Evolutionary conservation across 1,140 invertebrate species (phyloP), one percentile per base, ranked within the genome.

Genomic region (Samia ricini): DNA sequence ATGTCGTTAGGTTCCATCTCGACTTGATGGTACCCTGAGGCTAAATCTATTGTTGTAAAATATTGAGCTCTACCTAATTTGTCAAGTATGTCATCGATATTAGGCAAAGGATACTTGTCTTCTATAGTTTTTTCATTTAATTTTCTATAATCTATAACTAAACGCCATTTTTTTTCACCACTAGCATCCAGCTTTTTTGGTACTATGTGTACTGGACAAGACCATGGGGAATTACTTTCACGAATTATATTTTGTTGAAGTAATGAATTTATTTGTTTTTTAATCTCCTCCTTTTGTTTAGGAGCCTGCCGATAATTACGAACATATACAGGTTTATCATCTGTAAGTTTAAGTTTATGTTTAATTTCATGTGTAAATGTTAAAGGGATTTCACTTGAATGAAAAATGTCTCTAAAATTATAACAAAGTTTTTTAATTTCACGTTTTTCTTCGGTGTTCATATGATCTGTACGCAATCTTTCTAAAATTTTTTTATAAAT

Each of bases 351-450:
- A 1, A 76, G 60, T 57, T 68, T 23, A 24, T 79, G 77, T 60
- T 79, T 79, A 7, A 79, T 51, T 21, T 51, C 29, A 29, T 79
- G 65, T 15, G 75, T 77, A 61, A 79, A 79, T 3, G 72, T 68
- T 48, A 78, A 26, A 2, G 72, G 72, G 2, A 74, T 61, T 24
- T 72, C 19, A 52, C 75, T 72, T 6, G 23, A 68, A 51, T 73
- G 61, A 48, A 78, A 81, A 24, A 75, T 48, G 22, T 78, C 71
- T 21, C 65, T 57, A 64, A 71, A 78, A 12, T 68, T 50, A 33
- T 71, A 67, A 51, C 71, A 77, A 2, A 79, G 50, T 20, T 67
- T 67, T 33, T 23, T 20, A 10, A 76, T 71, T 59, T 52, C 29
- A 0, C 60, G 22, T 36, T 69, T 72, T 64, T 74, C 69, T 61